These are phyloP conservation scores for Myiagra hebetior DNA, from an alignment of 2,113 vertebrate species.

Conservation along the genomic window DNA sequence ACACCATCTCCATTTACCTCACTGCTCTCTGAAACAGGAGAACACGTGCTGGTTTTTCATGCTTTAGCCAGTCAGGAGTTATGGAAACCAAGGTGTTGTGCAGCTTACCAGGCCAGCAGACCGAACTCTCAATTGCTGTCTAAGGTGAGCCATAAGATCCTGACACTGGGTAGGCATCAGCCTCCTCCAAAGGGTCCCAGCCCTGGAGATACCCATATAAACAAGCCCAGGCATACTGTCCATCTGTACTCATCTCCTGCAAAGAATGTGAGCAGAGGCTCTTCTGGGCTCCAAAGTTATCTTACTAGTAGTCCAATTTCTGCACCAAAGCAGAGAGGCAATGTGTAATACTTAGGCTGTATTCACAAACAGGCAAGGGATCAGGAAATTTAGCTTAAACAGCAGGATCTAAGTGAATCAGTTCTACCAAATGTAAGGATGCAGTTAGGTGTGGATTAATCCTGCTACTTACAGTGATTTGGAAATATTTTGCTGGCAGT, in stretches of 20 bases:
- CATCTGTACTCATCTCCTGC: neutral
- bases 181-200: neutral
- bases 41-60: rapidly evolving
- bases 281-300: neutral
- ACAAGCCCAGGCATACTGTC: neutral
- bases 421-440: neutral
- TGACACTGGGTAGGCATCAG: neutral
- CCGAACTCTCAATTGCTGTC: neutral
- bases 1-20: neutral
- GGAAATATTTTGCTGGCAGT: neutral
- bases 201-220: neutral
- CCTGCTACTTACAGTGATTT: neutral
- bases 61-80: neutral
- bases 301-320: neutral
- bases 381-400: neutral
- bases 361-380: neutral
- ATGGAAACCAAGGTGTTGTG: neutral
- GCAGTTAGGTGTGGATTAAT: neutral
- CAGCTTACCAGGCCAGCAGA: neutral
- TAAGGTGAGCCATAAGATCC: neutral
- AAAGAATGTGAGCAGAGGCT: neutral
- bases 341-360: neutral
- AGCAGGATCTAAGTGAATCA: neutral
- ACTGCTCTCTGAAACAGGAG: neutral
- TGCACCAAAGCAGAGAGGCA: neutral